Evolutionary conservation across 23 tunicate genomes (phyloP).

Genomic region (Trididemnum clinides): DNA sequence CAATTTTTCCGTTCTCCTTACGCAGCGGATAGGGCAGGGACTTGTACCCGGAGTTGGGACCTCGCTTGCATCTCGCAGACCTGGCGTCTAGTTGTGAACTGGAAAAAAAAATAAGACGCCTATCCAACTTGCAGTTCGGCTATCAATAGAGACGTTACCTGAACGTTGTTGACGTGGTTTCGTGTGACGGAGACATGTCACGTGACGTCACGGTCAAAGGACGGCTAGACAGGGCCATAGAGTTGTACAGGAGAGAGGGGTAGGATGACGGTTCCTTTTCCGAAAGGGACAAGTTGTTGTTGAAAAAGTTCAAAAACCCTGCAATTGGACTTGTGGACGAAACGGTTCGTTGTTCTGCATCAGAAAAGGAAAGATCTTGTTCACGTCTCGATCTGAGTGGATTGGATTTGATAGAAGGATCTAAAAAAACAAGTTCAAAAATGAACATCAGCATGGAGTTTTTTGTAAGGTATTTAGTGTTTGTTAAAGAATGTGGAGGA

Average conservation of each 20-base stretch:
- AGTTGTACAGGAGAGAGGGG: not conserved
- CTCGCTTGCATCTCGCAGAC: conserved; percentile 52
- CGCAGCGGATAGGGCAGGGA: conserved; percentile 95
- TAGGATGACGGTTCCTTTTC: not conserved
- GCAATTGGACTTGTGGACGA: conserved; percentile 25
- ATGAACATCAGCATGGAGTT: too few species aligned
- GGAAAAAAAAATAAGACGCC: not conserved
- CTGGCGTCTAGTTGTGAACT: not conserved
- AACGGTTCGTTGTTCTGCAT: too few species aligned
- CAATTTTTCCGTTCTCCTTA: conserved; percentile 98
- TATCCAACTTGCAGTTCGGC: too few species aligned
- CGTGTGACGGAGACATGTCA: not conserved
- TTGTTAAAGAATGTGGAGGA: too few species aligned
- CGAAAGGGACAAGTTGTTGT: not conserved
- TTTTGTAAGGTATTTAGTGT: too few species aligned
- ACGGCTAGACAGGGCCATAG: not conserved
- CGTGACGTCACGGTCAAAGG: not conserved
- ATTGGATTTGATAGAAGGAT: too few species aligned
- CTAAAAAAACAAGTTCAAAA: too few species aligned
- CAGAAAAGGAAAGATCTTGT: too few species aligned
- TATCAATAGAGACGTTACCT: not conserved
- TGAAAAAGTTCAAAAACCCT: conserved; percentile 18
- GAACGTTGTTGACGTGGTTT: not conserved
- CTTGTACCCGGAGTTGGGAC: conserved; percentile 96
- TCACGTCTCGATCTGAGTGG: too few species aligned